Conservation (phyloP, 2,113 vertebrate species). For the Lampris megalopsis region DNA sequence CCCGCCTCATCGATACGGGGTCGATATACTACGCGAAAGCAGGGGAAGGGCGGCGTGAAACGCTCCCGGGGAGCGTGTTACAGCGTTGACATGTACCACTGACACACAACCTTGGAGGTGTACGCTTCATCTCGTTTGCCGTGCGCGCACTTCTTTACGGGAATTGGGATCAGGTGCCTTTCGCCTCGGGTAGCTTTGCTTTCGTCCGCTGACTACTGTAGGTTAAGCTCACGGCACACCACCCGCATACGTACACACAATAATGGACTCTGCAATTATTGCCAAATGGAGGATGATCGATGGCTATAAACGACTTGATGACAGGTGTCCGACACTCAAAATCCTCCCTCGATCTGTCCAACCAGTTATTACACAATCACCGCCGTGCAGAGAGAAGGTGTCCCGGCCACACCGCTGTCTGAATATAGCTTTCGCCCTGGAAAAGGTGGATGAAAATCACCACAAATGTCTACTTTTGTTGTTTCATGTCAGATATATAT, state of each 20-base stretch:
- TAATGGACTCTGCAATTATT: slow-evolving; percentile 12
- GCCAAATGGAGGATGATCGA: slow-evolving; percentile 50
- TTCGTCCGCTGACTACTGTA: slow-evolving; percentile 26
- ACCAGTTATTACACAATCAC: slow-evolving; percentile 44
- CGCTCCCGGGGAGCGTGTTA: neutral
- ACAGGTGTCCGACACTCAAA: slow-evolving; percentile 47
- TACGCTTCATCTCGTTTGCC: too few species aligned
- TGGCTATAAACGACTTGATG: slow-evolving; percentile 51
- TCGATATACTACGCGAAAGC: slow-evolving; percentile 36
- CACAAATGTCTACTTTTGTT: slow-evolving; percentile 38
- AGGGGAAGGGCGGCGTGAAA: slow-evolving; percentile 34
- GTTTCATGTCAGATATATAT: slow-evolving; percentile 24
- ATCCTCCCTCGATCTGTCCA: slow-evolving; percentile 32
- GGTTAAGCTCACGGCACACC: slow-evolving; percentile 1
- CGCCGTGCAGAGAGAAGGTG: slow-evolving; percentile 37
- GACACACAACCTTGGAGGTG: too few species aligned
- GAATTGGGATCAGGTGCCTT: slow-evolving; percentile 61
- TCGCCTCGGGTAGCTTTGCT: slow-evolving; percentile 15
- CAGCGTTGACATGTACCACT: too few species aligned
- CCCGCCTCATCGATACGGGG: slow-evolving; percentile 22
- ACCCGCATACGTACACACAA: slow-evolving; percentile 42
- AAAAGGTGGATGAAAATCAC: slow-evolving; percentile 51
- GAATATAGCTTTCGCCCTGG: slow-evolving; percentile 32
- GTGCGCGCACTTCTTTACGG: neutral
- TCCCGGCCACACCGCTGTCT: slow-evolving; percentile 16